phyloP scores from a whole-genome alignment of 1,140 invertebrate species.

The Conus betulinus region DNA sequence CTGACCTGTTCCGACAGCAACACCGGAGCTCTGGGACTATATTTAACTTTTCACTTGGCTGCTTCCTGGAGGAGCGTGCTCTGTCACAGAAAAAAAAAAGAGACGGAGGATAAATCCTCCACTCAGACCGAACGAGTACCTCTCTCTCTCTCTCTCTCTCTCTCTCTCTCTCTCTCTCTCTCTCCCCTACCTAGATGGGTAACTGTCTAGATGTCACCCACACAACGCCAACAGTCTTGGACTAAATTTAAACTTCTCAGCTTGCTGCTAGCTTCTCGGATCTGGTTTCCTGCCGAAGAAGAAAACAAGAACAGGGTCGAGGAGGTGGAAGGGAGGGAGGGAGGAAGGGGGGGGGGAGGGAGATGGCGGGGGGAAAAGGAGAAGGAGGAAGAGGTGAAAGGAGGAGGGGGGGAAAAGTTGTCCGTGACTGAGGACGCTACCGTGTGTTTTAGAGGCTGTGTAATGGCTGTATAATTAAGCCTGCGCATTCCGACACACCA shows the following conservation, averaged over 20 bases:
- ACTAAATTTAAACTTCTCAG: background rate
- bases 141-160: background rate
- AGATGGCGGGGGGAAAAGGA: background rate
- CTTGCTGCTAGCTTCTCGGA: background rate
- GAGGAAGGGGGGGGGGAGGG: background rate
- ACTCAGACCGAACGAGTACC: background rate
- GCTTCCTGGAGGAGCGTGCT: background rate
- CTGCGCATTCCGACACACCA: background rate
- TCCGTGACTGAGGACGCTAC: background rate
- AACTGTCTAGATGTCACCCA: background rate
- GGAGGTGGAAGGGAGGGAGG: background rate
- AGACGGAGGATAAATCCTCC: background rate
- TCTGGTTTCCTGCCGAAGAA: background rate
- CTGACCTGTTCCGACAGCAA: background rate
- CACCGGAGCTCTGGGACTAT: background rate
- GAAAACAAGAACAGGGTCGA: background rate
- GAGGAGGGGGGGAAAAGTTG: background rate
- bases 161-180: slow-evolving; percentile 2
- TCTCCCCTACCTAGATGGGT: background rate
- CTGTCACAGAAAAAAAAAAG: background rate
- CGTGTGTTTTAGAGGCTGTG: background rate
- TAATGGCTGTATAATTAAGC: background rate
- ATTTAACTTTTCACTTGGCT: slow-evolving; percentile 3
- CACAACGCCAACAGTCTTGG: background rate
- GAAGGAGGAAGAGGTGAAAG: background rate